Conservation (phyloP, 2,888 invertebrate species). For the Tolmerus cingulatus region DNA sequence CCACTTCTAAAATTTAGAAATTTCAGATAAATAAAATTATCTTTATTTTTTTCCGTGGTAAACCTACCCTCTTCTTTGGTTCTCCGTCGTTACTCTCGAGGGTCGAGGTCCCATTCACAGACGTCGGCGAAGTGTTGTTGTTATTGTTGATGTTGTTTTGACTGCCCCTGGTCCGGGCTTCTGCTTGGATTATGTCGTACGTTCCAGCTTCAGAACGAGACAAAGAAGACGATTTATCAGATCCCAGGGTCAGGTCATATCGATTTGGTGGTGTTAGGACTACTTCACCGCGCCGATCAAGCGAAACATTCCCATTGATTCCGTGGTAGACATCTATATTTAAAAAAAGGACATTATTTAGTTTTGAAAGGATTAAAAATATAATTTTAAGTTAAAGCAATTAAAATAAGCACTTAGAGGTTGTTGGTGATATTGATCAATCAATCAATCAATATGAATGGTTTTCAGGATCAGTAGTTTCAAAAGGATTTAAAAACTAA, state of each 20-base stretch:
- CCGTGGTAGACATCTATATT: slow-evolving; percentile 60
- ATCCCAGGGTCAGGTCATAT: slow-evolving; percentile 61
- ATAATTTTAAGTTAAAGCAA: too few species aligned
- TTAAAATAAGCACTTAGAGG: too few species aligned
- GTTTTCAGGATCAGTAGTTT: too few species aligned
- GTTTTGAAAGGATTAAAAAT: too few species aligned
- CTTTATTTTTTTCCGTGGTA: background rate
- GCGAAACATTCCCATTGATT: slow-evolving; percentile 63
- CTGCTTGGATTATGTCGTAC: slow-evolving; percentile 62
- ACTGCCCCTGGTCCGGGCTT: slow-evolving; percentile 56
- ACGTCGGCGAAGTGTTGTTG: background rate
- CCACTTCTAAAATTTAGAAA: slow-evolving; percentile 65
- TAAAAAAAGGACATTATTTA: background rate
- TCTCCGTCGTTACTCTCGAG: slow-evolving; percentile 53
- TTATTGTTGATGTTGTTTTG: slow-evolving; percentile 22
- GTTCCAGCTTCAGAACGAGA: slow-evolving; percentile 63
- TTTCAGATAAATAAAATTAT: background rate
- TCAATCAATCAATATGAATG: background rate
- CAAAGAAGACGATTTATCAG: slow-evolving; percentile 62
- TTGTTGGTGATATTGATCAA: too few species aligned
- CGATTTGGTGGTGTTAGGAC: slow-evolving; percentile 56
- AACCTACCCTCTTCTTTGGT: slow-evolving; percentile 57
- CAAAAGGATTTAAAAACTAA: too few species aligned
- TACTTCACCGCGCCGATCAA: slow-evolving; percentile 61
- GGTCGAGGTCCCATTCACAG: slow-evolving; percentile 28